Evolutionary conservation across 1,140 invertebrate species (phyloP).

Genomic region (Bathynomus jamesi): DNA sequence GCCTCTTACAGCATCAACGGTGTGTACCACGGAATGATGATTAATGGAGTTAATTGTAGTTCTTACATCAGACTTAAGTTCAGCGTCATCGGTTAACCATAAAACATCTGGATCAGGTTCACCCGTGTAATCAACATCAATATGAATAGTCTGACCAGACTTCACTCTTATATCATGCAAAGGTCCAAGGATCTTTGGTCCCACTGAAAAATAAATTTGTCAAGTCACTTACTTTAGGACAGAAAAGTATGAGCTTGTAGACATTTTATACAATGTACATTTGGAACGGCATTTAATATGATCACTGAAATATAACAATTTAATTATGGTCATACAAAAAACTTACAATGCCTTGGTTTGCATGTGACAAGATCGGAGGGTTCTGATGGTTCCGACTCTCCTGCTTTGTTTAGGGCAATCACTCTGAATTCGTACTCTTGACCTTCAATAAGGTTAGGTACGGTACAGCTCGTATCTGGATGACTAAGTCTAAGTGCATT

Average conservation of each 20-base stretch:
- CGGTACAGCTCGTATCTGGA: conserved; percentile 63
- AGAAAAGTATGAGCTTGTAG: no score
- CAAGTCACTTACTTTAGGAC: background rate
- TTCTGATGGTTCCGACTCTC: conserved; percentile 81
- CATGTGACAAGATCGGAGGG: conserved; percentile 79
- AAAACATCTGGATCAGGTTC: conserved; percentile 76
- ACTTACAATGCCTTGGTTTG: conserved; percentile 70
- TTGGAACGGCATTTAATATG: no score
- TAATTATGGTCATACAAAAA: no score
- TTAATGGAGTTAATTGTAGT: conserved; percentile 80
- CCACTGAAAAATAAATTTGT: conserved; percentile 50
- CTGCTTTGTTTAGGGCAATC: conserved; percentile 89
- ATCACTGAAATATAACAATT: no score
- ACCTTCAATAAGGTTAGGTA: conserved; percentile 82
- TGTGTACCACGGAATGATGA: conserved; percentile 83
- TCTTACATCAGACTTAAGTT: conserved; percentile 57
- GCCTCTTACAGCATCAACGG: conserved; percentile 71
- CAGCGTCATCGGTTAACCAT: conserved; percentile 70
- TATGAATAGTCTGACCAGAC: conserved; percentile 83
- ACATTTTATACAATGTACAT: no score
- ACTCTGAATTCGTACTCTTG: conserved; percentile 96
- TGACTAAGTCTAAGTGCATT: conserved; percentile 79
- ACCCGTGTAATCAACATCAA: conserved; percentile 87
- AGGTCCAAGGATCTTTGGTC: conserved; percentile 86
- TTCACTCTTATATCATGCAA: conserved; percentile 79